Percentiles rank a stretch among this genome's conserved stretches.
Evolutionary conservation across 1,140 invertebrate genomes (phyloP).

Genomic region (Drosophila santomea): DNA sequence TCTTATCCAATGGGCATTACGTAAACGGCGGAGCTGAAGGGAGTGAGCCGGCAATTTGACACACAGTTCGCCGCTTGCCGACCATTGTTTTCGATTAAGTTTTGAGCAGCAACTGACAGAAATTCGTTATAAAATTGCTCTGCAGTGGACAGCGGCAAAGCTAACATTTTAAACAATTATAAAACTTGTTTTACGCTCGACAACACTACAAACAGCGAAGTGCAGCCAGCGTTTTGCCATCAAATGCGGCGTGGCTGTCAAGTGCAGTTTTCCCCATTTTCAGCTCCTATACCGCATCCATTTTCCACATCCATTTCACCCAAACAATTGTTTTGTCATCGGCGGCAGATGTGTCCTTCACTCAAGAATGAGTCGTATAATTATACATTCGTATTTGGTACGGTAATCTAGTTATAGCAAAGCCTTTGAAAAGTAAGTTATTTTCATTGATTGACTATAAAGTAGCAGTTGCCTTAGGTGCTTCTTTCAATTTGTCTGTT

Average conservation of each 20-base stretch:
- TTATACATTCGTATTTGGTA: conserved; percentile 1
- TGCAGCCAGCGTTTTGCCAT: conserved; percentile 78
- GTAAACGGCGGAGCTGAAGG: conserved; percentile 40
- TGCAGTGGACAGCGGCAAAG: conserved; percentile 66
- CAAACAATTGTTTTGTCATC: conserved; percentile 48
- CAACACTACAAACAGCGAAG: conserved; percentile 68
- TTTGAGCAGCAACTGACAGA: conserved; percentile 79
- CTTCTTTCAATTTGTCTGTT: conserved; percentile 1
- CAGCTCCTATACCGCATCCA: conserved; percentile 7
- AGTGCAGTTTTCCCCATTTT: conserved; percentile 59
- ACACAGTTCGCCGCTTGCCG: conserved; percentile 43
- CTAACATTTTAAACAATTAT: conserved; percentile 83
- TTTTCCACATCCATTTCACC: conserved; percentile 48
- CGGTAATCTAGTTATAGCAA: conserved; percentile 4
- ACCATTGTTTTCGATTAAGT: conserved; percentile 74
- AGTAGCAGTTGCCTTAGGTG: neutral
- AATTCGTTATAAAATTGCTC: conserved; percentile 80
- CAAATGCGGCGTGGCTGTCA: conserved; percentile 78
- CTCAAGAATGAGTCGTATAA: neutral
- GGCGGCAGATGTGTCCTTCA: conserved; percentile 14
- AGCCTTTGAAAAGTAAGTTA: neutral
- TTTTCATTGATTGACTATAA: neutral
- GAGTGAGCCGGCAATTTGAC: conserved; percentile 33
- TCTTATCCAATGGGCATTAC: conserved; percentile 78
- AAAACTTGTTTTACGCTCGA: conserved; percentile 82